Evolutionary conservation across 2,888 invertebrate genomes (phyloP).

Genomic region (Salticus scenicus): DNA sequence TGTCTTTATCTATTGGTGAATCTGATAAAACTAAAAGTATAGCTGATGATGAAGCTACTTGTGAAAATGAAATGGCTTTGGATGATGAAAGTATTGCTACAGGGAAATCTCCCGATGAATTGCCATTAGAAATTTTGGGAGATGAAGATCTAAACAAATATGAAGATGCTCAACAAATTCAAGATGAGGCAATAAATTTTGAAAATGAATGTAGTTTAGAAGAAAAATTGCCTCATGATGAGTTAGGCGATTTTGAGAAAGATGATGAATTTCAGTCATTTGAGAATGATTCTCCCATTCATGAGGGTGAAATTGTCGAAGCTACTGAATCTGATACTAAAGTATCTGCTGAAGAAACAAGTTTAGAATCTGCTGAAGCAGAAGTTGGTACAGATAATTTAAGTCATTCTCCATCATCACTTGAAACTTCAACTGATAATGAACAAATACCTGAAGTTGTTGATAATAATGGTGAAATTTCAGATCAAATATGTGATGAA

Average conservation of each 20-base stretch:
- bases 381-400: not conserved
- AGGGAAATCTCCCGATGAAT: conserved; percentile 55
- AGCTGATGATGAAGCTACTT: conserved; percentile 46
- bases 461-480: not conserved
- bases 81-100: conserved; percentile 60
- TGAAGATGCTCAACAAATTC: conserved; percentile 26
- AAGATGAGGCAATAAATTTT: not conserved
- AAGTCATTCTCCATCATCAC: not conserved
- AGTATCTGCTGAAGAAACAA: not conserved
- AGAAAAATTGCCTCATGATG: conserved; percentile 3
- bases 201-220: not conserved
- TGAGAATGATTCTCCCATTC: not conserved
- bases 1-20: conserved; percentile 36
- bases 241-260: conserved; percentile 12
- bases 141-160: conserved; percentile 32
- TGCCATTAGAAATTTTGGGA: conserved; percentile 39
- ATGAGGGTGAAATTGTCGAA: not conserved
- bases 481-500: not conserved
- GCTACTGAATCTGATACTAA: not conserved
- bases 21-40: conserved; percentile 32
- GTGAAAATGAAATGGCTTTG: conserved; percentile 41
- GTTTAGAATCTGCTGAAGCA: not conserved
- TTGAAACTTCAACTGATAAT: not conserved
- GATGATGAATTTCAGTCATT: not conserved
- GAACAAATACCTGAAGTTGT: not conserved